Evolutionary conservation across 2,888 invertebrate species (phyloP), one percentile per base, ranked within the genome.

Genomic region (Dendrolimus pini): DNA sequence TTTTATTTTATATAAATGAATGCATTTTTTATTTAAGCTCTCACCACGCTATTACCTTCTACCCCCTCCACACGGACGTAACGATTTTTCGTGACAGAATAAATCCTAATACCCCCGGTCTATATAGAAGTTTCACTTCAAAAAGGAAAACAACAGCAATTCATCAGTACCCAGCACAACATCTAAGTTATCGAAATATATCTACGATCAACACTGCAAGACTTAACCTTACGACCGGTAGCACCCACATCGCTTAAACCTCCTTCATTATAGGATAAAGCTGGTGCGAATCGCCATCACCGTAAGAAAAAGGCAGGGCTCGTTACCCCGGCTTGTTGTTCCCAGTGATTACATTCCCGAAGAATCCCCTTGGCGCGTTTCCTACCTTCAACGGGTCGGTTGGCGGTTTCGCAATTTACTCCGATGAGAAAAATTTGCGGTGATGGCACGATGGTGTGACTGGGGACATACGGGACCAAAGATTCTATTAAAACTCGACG

Each of bases 361-460:
- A 75, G 78, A 72, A 77, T 81, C 79, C 84, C 80, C 78, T 74
- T 67, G 78, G 70, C 72, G 74, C 75, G 70, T 75, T 77, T 78
- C 75, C 73, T 80, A 77, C 81, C 80, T 83, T 75, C 78, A 77
- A 73, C 74, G 75, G 75, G 71, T 47, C 71, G 78, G 71, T 73
- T 74, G 75, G 84, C 71, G 89, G 86, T 83, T 89, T 85, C 69
- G 85, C 84, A 88, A 89, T 89, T 89, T 86, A 81, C 77, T 82
- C 72, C 73, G 75, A 80, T 81, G 81, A 84, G 85, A 86, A 89
- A 87, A 88, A 85, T 81, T 83, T 82, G 82, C 79, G 47, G 47
- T 47, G 47, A 47, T 47, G 47, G 47, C 47, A 47, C 9, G 47
- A 47, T 47, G 47, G 47, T 47, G 47, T 47, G 47, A 47, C 47